phyloP scores from a whole-genome alignment of 2,888 invertebrate genomes.

The Stenodera caucasica region DNA sequence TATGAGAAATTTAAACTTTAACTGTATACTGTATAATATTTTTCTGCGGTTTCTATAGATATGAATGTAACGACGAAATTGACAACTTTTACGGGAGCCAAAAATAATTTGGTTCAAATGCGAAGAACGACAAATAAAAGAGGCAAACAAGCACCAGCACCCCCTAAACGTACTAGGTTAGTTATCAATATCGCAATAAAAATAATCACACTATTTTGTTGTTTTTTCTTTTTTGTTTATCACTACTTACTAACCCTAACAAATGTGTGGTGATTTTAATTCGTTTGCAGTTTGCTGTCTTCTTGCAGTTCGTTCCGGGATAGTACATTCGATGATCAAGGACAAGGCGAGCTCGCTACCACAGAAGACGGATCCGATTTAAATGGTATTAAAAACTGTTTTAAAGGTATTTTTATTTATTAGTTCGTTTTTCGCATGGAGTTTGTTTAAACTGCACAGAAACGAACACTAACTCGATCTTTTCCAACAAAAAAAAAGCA shows the following conservation, averaged over 20 bases:
- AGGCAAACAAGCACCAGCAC: conserved; percentile 93
- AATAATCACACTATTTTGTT: background rate
- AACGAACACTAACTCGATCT: conserved; percentile 1
- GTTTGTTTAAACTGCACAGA: conserved; percentile 9
- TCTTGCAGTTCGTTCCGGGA: conserved; percentile 86
- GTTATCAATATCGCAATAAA: conserved; percentile 14
- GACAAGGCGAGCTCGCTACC: conserved; percentile 58
- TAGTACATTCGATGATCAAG: conserved; percentile 74
- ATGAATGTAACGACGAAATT: conserved; percentile 57
- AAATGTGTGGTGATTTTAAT: conserved; percentile 34
- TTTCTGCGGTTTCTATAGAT: conserved; percentile 32
- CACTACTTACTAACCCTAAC: conserved; percentile 28
- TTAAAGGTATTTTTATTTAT: conserved; percentile 49
- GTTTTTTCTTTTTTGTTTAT: background rate
- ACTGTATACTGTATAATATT: too few species aligned
- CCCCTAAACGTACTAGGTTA: conserved; percentile 92
- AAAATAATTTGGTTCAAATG: conserved; percentile 76
- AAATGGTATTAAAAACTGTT: conserved; percentile 56
- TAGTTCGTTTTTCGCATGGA: conserved; percentile 37
- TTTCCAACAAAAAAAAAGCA: too few species aligned
- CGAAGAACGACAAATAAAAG: conserved; percentile 83
- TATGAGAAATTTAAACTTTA: too few species aligned
- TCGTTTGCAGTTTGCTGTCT: conserved; percentile 68
- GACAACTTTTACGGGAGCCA: conserved; percentile 65
- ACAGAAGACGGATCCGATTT: conserved; percentile 61